These are phyloP conservation scores for Drosophila pseudotalamancana DNA, from an alignment of 2,888 invertebrate genomes.

Conservation along the genomic window DNA sequence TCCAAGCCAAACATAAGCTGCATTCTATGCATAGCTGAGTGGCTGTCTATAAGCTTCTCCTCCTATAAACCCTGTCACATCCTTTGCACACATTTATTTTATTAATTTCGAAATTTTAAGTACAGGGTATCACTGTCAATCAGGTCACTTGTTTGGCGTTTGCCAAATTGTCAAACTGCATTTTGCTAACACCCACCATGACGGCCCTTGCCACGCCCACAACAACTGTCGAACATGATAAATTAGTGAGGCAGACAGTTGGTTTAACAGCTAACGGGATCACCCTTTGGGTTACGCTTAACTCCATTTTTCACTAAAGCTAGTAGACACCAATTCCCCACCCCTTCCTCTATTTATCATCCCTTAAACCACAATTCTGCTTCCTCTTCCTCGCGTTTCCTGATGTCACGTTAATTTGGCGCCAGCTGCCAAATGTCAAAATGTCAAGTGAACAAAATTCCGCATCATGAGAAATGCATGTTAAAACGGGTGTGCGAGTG, in stretches of 20 bases:
- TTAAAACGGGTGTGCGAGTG: constrained; percentile 12
- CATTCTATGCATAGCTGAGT: constrained; percentile 18
- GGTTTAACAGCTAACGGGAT: constrained; percentile 13
- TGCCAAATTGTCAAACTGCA: background rate
- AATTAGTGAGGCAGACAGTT: constrained; percentile 55
- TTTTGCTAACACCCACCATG: constrained; percentile 9
- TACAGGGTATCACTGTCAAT: constrained; percentile 49
- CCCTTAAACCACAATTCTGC: no score
- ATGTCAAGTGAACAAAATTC: constrained; percentile 77
- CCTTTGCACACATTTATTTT: constrained; percentile 15
- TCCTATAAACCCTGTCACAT: background rate
- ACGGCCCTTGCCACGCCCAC: constrained; percentile 20
- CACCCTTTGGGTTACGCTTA: constrained; percentile 10
- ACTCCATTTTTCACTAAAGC: constrained; percentile 50
- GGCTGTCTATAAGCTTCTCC: background rate
- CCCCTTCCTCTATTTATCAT: background rate
- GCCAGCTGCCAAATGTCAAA: constrained; percentile 76
- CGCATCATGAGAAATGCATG: constrained; percentile 77
- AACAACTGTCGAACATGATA: constrained; percentile 70
- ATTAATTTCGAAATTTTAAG: constrained; percentile 30
- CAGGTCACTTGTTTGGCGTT: constrained; percentile 35
- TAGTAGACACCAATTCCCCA: background rate
- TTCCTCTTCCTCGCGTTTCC: background rate
- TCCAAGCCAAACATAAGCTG: constrained; percentile 13
- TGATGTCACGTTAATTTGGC: constrained; percentile 70